These are phyloP conservation scores for Sciurus vulgaris DNA, from an alignment of 2,797 vertebrate genomes.

Conservation along the genomic window DNA sequence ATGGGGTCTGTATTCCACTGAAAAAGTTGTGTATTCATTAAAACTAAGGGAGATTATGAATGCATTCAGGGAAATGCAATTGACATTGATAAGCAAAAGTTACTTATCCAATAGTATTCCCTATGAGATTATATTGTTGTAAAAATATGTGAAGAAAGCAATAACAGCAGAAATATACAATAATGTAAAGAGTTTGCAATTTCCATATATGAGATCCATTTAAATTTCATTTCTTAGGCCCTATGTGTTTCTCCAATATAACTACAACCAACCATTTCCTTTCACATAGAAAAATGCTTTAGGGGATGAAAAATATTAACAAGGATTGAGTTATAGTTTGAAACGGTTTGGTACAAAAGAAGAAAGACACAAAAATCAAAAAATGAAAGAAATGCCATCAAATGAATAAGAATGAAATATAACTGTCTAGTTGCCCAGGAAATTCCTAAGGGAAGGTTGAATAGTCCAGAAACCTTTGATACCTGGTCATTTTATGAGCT, in stretches of 20 bases:
- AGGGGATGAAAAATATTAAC: not conserved
- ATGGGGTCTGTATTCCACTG: not conserved
- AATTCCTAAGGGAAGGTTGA: not conserved
- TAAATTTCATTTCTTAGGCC: not conserved
- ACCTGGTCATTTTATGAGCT: not conserved
- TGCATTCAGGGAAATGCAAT: not conserved
- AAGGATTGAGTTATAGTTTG: not conserved
- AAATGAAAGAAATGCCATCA: not conserved
- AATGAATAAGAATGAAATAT: not conserved
- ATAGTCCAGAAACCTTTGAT: rapidly evolving
- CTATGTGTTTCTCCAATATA: not conserved
- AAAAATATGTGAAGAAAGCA: not conserved
- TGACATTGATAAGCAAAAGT: not conserved
- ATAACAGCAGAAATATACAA: not conserved
- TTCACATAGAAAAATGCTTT: constrained; percentile 9
- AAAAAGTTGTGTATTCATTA: not conserved
- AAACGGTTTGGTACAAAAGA: not conserved
- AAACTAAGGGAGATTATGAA: not conserved
- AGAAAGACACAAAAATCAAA: not conserved
- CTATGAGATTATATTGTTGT: not conserved
- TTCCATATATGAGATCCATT: not conserved
- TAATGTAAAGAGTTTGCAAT: not conserved
- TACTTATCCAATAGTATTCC: not conserved
- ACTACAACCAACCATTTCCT: not conserved
- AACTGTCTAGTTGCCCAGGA: not conserved